Percentiles rank a stretch among this genome's conserved stretches.
These are phyloP conservation scores for Podarcis muralis DNA, from an alignment of 2,113 vertebrate species.

Conservation along the genomic window DNA sequence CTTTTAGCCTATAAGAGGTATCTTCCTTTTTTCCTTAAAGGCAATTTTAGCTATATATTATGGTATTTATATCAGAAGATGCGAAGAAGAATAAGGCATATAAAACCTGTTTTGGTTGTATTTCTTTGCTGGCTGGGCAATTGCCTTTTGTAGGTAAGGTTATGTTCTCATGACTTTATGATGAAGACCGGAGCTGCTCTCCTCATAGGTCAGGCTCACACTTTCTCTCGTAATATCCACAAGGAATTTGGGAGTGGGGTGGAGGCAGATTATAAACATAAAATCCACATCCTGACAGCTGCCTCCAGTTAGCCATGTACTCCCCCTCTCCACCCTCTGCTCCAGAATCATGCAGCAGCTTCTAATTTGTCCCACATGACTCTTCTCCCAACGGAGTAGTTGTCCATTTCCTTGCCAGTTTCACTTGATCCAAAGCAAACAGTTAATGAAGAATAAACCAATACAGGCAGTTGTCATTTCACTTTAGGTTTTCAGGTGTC, in stretches of 20 bases:
- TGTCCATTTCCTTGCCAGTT: conserved; percentile 63
- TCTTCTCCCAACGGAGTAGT: conserved; percentile 56
- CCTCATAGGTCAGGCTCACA: conserved; percentile 24
- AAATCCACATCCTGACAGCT: conserved; percentile 79
- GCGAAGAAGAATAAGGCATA: conserved; percentile 15
- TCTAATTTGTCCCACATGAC: conserved; percentile 86
- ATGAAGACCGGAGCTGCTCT: conserved; percentile 24
- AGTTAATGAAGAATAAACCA: conserved; percentile 71
- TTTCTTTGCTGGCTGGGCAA: conserved; percentile 28
- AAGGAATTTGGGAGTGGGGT: conserved; percentile 53
- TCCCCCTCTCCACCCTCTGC: not conserved
- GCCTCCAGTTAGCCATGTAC: conserved; percentile 68
- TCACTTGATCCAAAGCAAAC: conserved; percentile 69
- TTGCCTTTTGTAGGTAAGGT: conserved; percentile 19
- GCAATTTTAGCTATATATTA: conserved; percentile 37
- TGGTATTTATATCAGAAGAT: conserved; percentile 35
- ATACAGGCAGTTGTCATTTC: conserved; percentile 69
- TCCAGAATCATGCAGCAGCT: conserved; percentile 71
- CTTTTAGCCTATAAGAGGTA: too few relatives aligned
- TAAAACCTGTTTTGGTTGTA: conserved; percentile 13
- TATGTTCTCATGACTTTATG: conserved; percentile 3
- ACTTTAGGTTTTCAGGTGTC: conserved; percentile 68
- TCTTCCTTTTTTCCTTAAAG: too few relatives aligned
- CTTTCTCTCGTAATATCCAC: conserved; percentile 61
- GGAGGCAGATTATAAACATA: conserved; percentile 71